Evolutionary conservation across 1,140 invertebrate genomes (phyloP), one percentile per base, ranked within the genome.

Genomic region (Drosophila grimshawi): DNA sequence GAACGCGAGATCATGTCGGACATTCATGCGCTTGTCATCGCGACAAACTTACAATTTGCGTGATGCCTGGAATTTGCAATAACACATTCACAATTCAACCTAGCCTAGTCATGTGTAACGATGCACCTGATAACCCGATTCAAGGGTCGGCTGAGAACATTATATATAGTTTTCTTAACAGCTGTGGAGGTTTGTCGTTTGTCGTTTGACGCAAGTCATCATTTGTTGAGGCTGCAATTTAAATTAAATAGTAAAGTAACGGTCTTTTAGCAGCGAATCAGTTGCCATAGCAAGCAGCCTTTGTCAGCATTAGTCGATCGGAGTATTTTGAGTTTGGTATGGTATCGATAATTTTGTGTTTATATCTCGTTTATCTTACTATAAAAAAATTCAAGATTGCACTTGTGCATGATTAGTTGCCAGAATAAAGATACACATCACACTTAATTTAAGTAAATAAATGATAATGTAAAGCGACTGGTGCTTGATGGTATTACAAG

Each of bases 11-110:
- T 86, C 82, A 86, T 86, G 81, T 86, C 71, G 73, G 66, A 68
- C 76, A 79, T 64, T 80, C 83, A 86, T 82, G 82, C 59, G 71
- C 65, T 82, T 86, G 86, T 86, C 82, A 86, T 80, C 82, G 72
- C 48, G 74, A 55, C 29, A 29, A 41, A 69, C 62, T 33, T 37
- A 35, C 10, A 27, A 11, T 30, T 55, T 65, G 65, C 73, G 73
- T 76, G 68, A 71, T 59, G 61, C 45, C 41, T 51, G 52, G 55
- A 64, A 71, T 48, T 76, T 32, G 61, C 49, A 76, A 66, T 71
- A 51, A 41, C 45, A 61, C 62, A 41, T 62, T 57, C 27, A 7
- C 33, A 59, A 59, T 30, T 39, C 39, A 52, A 37, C 19, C 46
- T 8, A 51, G 35, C 63, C 73, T 62, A 72, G 68, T 79, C 59